phyloP scores from a whole-genome alignment of 2,888 invertebrate species.

The Schizaphis graminum region DNA sequence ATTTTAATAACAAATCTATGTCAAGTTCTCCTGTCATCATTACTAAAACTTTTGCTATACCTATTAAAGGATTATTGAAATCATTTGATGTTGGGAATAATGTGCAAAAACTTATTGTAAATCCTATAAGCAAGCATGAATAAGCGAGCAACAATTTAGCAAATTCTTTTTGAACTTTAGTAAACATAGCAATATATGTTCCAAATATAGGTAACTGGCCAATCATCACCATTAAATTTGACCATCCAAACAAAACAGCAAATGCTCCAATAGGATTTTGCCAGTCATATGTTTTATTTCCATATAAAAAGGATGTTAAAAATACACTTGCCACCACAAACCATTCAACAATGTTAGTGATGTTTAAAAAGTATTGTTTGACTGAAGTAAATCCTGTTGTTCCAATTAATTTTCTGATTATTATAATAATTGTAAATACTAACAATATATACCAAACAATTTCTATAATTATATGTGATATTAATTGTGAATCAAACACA shows the following conservation, averaged over 20 bases:
- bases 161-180: constrained; percentile 88
- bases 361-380: constrained; percentile 85
- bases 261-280: constrained; percentile 90
- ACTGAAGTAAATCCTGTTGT: constrained; percentile 86
- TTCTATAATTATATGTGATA: constrained; percentile 83
- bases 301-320: constrained; percentile 85
- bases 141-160: constrained; percentile 89
- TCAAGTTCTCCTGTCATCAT: constrained; percentile 93
- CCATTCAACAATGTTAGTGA: constrained; percentile 90
- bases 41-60: constrained; percentile 85
- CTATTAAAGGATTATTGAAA: constrained; percentile 87
- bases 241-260: constrained; percentile 88
- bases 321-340: constrained; percentile 88
- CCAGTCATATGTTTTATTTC: constrained; percentile 83
- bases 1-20: constrained; percentile 80
- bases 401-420: constrained; percentile 84
- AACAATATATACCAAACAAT: constrained; percentile 77
- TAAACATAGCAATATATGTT: constrained; percentile 92
- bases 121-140: constrained; percentile 86
- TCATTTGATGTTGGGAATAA: constrained; percentile 87
- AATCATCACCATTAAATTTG: constrained; percentile 91
- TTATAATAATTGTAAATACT: constrained; percentile 84
- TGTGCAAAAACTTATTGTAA: constrained; percentile 89
- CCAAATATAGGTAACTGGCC: constrained; percentile 90
- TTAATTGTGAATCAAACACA: constrained; percentile 73